Evolutionary conservation across 2,113 vertebrate genomes (phyloP), one percentile per base, ranked within the genome.

Genomic region (Psittacus erithacus): DNA sequence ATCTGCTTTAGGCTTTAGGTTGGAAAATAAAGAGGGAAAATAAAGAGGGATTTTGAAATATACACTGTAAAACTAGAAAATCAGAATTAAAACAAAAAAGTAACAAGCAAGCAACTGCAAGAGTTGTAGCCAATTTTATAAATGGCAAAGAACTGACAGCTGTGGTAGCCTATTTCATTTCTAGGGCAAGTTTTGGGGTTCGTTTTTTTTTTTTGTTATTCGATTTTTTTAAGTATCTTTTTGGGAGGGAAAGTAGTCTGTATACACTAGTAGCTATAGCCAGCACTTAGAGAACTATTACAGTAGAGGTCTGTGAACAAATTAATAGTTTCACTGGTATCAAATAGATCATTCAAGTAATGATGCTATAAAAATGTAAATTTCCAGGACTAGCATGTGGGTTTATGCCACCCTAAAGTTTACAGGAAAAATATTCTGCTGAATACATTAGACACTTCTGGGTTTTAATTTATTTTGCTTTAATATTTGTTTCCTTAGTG

Each of bases 131-230:
- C 15, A 47, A 52, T 83, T 73, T 17, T 62, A 24, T n/a, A 88
- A 71, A 82, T 29, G 6, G 2, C n/a, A 55, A 73, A 53, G 11
- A 38, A 28, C 14, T 38, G 57, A 24, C 28, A 92, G 19, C 9
- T 73, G 7, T 62, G 7, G 3, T 47, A 88, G 16, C 3, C 17
- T 38, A 8, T 60, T 9, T 20, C 13, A 49, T 53, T 46, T 7
- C 19, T 29, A n/a, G 31, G 38, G 5, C 2, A 28, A 71, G 3
- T 9, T 57, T 57, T 67, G 25, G n/a, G 1, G 0, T 12, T 12
- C n/a, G 29, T 13, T 57, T 33, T 13, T 57, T 57, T 9, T 47
- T 71, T 49, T n/a, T 53, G 7, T 59, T 33, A 7, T 39, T 82
- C 2, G 1, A 7, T 11, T 1, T 4, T 38, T 57, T 70, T 7